Percentiles rank a stretch among this genome's conserved stretches.
These are phyloP conservation scores for Aplysina aerophoba DNA, from an alignment of 37 sponge, comb jelly and placozoan species.

Conservation along the genomic window DNA sequence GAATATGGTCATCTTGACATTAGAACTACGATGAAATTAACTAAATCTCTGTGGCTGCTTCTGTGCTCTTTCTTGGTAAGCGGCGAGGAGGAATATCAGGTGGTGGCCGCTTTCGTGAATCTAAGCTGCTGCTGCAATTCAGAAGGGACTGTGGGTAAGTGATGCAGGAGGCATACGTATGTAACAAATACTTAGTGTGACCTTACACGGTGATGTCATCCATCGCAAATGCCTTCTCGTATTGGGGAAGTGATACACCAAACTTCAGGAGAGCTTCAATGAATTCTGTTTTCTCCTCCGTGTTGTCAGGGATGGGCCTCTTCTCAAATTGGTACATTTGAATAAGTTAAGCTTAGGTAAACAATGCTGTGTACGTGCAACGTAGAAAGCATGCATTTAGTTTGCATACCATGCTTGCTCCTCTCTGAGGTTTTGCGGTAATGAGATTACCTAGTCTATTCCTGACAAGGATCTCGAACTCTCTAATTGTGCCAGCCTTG, in stretches of 20 bases:
- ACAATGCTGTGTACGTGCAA: background rate
- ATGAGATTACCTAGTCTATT: background rate
- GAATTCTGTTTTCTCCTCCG: background rate
- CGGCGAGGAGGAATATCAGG: too few species aligned
- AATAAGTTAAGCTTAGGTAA: background rate
- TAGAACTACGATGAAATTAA: too few species aligned
- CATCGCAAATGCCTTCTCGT: background rate
- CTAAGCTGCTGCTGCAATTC: too few species aligned
- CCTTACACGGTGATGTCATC: background rate
- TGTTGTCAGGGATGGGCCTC: background rate
- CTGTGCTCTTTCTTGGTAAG: too few species aligned
- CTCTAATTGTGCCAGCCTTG: background rate
- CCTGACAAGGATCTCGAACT: background rate
- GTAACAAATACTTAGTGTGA: background rate
- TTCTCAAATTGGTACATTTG: background rate
- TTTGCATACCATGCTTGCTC: background rate
- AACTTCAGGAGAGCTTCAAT: background rate
- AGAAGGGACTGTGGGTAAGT: constrained; percentile 9
- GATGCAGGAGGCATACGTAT: background rate
- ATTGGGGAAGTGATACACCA: background rate
- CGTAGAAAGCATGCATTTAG: background rate
- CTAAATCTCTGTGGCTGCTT: too few species aligned
- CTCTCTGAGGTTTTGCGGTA: background rate
- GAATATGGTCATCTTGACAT: too few species aligned
- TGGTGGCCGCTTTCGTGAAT: too few species aligned